These are phyloP conservation scores for Sinosuthora webbiana DNA, from an alignment of 2,113 vertebrate species.

Conservation along the genomic window DNA sequence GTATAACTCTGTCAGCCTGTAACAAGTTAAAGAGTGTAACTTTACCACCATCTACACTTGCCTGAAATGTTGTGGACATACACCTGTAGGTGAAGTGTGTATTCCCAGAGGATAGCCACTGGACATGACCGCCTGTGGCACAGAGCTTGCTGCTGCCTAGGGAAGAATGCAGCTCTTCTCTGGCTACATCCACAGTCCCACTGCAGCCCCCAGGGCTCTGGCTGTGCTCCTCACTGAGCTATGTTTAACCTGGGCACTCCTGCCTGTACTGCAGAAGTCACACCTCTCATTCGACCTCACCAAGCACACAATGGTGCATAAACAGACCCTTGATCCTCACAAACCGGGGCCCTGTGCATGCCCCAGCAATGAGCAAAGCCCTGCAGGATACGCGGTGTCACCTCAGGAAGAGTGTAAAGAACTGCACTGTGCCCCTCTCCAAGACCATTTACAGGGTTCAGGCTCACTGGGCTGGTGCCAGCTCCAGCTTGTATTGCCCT, in stretches of 20 bases:
- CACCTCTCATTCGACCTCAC: rapidly evolving
- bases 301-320: rapidly evolving
- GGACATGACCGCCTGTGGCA: background rate
- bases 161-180: background rate
- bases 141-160: background rate
- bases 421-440: background rate
- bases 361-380: background rate
- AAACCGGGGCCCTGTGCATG: background rate
- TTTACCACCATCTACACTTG: background rate
- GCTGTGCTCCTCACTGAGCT: background rate
- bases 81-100: rapidly evolving
- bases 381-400: rapidly evolving
- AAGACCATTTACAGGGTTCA: background rate
- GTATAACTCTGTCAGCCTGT: background rate
- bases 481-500: background rate
- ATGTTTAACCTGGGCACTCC: background rate
- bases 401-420: background rate
- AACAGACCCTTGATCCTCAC: background rate
- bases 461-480: background rate
- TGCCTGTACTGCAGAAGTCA: background rate
- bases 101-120: background rate
- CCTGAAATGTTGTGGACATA: background rate
- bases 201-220: background rate
- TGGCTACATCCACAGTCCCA: background rate
- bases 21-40: background rate